These are phyloP conservation scores for Engraulis encrasicolus DNA, from an alignment of 2,113 vertebrate genomes.

Conservation along the genomic window DNA sequence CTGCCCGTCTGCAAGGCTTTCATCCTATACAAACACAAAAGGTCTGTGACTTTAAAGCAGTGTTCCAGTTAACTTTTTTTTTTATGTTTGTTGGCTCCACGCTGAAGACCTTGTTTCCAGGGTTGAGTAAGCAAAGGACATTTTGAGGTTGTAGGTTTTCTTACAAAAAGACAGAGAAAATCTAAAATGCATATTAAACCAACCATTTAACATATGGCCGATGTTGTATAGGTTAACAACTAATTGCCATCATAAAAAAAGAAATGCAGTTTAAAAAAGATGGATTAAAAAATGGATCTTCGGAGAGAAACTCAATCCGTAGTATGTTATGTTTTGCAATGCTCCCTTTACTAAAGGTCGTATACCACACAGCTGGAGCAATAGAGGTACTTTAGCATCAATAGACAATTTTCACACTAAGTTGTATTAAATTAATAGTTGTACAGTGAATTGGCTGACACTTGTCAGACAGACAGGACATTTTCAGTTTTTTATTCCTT, in stretches of 20 bases:
- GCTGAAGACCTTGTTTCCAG: slow-evolving; percentile 7
- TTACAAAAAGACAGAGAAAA: neutral
- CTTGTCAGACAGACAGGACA: no score
- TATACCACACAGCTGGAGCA: neutral
- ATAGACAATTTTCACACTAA: neutral
- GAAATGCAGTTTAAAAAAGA: no score
- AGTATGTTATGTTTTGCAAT: no score
- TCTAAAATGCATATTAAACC: no score
- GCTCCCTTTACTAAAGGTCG: neutral
- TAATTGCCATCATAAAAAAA: no score
- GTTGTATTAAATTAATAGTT: no score
- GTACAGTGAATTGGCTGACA: no score
- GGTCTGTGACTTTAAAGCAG: neutral
- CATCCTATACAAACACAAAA: neutral
- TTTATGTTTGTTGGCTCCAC: neutral
- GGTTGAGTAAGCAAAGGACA: slow-evolving; percentile 5
- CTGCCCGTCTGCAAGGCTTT: neutral
- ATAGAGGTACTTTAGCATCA: neutral
- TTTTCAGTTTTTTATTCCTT: no score
- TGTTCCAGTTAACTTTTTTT: neutral
- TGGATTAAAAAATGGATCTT: no score
- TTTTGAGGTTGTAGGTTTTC: slow-evolving; percentile 13
- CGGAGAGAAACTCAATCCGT: no score
- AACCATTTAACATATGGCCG: no score
- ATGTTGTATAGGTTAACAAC: no score